Evolutionary conservation across 2,888 invertebrate species (phyloP), one percentile per base, ranked within the genome.

Genomic region (Acleris laterana): DNA sequence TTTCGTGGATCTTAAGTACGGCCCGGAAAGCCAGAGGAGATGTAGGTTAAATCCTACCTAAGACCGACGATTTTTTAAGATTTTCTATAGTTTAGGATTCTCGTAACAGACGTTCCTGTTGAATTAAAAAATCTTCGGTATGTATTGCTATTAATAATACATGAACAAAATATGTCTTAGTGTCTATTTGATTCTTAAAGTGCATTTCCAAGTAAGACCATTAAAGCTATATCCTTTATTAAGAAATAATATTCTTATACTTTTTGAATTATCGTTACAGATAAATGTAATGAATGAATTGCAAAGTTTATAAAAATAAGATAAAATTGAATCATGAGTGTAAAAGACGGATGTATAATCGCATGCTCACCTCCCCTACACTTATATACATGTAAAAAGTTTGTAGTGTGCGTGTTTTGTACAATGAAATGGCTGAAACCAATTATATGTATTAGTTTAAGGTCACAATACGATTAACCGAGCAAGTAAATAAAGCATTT

Each of bases 401-500:
- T 46, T 17, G 38, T 42, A 46, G 46, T 44, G 51, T 63, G 58
- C 48, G 63, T 62, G 61, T 51, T 59, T 53, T 66, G 65, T 62
- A 66, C 60, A 65, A 60, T 61, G 61, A 56, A 82, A 85, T 76
- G 85, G 87, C 88, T 88, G 86, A 89, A 89, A 91, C 91, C 91
- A 90, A 87, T 87, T 84, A 84, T 77, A n/a, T n/a, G n/a, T n/a
- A 84, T 78, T 85, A 84, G 79, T 68, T 67, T 90, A 87, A 88
- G 88, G 85, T 87, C 87, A 86, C 85, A 85, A 73, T 78, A 80
- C 82, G 25, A 74, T 77, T 82, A 84, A 83, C 80, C 76, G 71
- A 72, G 72, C 76, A 71, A 72, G 72, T 77, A 65, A 75, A 77
- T 76, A 76, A 79, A 77, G 71, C 70, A 73, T 73, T 75, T 68